Evolutionary conservation across 1,140 invertebrate genomes (phyloP), one percentile per base, ranked within the genome.

Genomic region (Mercenaria mercenaria): DNA sequence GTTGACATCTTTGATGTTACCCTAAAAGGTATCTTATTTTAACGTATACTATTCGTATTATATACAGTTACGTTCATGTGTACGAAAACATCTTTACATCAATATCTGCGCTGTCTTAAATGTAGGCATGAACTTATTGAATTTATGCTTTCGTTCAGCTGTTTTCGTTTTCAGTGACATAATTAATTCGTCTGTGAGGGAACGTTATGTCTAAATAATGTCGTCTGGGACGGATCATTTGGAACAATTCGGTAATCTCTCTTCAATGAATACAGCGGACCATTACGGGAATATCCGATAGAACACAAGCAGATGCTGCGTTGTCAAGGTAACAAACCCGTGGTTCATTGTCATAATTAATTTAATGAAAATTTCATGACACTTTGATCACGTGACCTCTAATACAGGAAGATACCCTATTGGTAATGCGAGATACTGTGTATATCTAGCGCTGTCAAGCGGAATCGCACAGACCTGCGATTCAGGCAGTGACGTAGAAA

Each of bases 361-460:
- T 89, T 89, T 89, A 69, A 83, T 89, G 88, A 89, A 89, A 89
- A 77, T 89, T 89, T 89, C 69, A 83, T 89, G 88, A 89, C 74
- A 88, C 69, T 76, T 10, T 39, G n/a, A 69, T 82, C 80, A 83
- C 86, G 86, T 88, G 86, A 72, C 64, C 59, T 29, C 59, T 56
- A 52, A 37, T 88, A 80, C 32, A 67, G 86, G 47, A 77, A 29
- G 83, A 74, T 86, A 86, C 83, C 61, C 41, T 74, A 76, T 69
- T 67, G 84, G 84, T 77, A 52, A 77, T 87, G 29, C 47, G 47
- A 69, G 84, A 76, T 59, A 77, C 39, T 23, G 74, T 61, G 84
- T 77, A 87, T 87, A 61, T 74, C 34, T 39, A 52, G n/a, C 41
- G 67, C 37, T 39, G 37, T 76, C 74, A 77, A 34, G 69, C 37